Conservation (phyloP, 1,140 invertebrate species). For the Dendrolimus punctatus region DNA sequence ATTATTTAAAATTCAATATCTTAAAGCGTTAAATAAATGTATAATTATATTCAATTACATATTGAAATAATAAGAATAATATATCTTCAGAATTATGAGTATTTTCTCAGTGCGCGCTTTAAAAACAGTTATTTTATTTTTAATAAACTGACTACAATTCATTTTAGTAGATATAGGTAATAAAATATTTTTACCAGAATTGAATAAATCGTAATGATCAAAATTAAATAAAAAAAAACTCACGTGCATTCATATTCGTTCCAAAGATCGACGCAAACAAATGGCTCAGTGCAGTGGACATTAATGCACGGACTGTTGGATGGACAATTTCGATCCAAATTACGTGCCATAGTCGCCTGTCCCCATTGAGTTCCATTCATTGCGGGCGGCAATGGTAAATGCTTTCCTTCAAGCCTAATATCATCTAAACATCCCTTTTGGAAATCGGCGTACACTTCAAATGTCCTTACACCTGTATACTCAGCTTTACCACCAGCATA, state of each 20-base stretch:
- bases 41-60: constrained; percentile 1
- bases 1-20: constrained; percentile 8
- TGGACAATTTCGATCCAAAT: constrained; percentile 91
- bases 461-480: constrained; percentile 92
- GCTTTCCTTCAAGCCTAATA: constrained; percentile 90
- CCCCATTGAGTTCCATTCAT: constrained; percentile 97
- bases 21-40: background rate
- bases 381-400: constrained; percentile 91
- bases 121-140: constrained; percentile 5
- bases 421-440: constrained; percentile 82
- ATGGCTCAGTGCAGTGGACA: constrained; percentile 92
- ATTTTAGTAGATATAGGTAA: no score
- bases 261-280: constrained; percentile 97
- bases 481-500: constrained; percentile 96
- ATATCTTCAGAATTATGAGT: constrained; percentile 12
- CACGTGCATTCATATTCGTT: constrained; percentile 98
- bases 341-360: constrained; percentile 91
- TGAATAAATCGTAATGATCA: no score
- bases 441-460: constrained; percentile 96
- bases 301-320: constrained; percentile 95
- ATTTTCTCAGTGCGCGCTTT: constrained; percentile 52
- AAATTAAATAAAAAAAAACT: constrained; percentile 64
- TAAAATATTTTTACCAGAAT: no score
- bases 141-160: no score
- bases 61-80: constrained; percentile 5